Evolutionary conservation across 2,888 invertebrate genomes (phyloP), one percentile per base, ranked within the genome.

Genomic region (Pristionchus maxplancki): DNA sequence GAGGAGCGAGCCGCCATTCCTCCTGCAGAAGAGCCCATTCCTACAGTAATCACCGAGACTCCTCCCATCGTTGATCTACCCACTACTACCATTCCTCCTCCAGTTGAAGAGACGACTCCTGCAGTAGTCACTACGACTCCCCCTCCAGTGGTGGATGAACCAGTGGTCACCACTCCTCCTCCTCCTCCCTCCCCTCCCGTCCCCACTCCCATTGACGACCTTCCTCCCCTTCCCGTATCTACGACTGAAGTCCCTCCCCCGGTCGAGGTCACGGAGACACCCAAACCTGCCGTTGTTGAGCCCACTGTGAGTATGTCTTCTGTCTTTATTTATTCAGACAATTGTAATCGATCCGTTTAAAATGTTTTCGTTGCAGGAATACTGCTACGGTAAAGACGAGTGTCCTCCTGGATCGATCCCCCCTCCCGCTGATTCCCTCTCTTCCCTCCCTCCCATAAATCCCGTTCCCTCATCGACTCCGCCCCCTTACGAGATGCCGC

Each of bases 311-410:
- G 64, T 85, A 9, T 4, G 20, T 17, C 53, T 53, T 67, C 17
- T 34, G 8, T 34, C 31, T 20, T 28, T 28, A 24, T 64, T 67
- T 24, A n/a, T n/a, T 6, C 9, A 5, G 6, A n/a, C 62, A 24
- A 2, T 62, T 4, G 0, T 11, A 24, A 24, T 28, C 11, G 62
- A 9, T 8, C 17, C 20, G 58, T 13, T 58, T 58, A 62, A 28
- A 24, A 31, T 67, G n/a, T 11, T 84, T 40, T 67, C 71, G 31
- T 82, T 82, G 82, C 82, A 82, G 82, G 53, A 37, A 24, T 87
- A 58, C 74, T 87, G 87, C 53, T 87, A 87, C 37, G 87, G 87
- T 20, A 87, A 87, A 74, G 87, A 87, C 50, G 87, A 87, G 74
- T 87, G 87, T 74, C 87, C 87, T 20, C 50, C 85, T 62, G 64